Evolutionary conservation across 1,140 invertebrate genomes (phyloP), one percentile per base, ranked within the genome.

Genomic region (Monochamus saltuarius): DNA sequence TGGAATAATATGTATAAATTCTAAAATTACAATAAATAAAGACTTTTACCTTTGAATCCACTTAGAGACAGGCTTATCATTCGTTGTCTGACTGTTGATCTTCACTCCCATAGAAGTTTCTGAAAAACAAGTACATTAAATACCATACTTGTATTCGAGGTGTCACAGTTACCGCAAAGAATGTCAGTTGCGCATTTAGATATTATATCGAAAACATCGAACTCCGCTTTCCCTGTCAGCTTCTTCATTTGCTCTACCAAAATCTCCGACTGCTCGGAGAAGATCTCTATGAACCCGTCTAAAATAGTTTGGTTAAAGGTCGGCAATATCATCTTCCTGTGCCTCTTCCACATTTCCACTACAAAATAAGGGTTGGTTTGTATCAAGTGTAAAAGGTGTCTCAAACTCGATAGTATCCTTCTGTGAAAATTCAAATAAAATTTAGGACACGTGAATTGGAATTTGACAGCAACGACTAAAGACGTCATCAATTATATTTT

Each of bases 41-140:
- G n/a, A 6, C 22, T 6, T 79, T 29, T 79, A 86, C 85, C 81
- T 81, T 65, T 87, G 85, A 6, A 29, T 29, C 22, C 22, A 29
- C 6, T 29, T 29, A 2, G 22, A 29, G 6, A 29, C 22, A 29
- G 22, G 94, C 49, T 86, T 83, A 14, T 86, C 87, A 63, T 88
- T 81, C 35, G 76, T 79, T 45, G 74, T 78, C 77, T 91, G 90
- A 4, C 87, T 86, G 73, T 85, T 82, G 9, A 91, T 82, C 70
- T 82, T 81, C 58, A 80, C 76, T 29, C 92, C 92, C 91, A 94
- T 94, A 10, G 90, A 90, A 56, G 90, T 91, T 78, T 94, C 90
- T 91, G 50, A 45, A 29, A 29, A 29, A 29, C n/a, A n/a, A n/a
- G n/a, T n/a, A n/a, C n/a, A n/a, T n/a, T n/a, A n/a, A n/a, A n/a